Conservation (phyloP, 2,797 vertebrate genomes). For the Sylvia borin region DNA sequence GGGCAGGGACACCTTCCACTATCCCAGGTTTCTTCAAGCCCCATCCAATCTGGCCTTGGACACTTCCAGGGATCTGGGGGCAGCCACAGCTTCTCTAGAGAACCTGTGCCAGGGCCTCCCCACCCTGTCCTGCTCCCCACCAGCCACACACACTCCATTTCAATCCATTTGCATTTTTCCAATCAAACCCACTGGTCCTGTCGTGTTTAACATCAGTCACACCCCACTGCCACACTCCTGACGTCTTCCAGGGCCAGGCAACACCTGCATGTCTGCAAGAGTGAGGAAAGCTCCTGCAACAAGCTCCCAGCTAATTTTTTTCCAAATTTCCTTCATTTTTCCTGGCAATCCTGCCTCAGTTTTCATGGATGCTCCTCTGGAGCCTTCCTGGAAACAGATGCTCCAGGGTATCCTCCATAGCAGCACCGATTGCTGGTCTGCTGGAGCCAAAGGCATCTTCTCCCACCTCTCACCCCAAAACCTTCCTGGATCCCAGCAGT, state of each 20-base stretch:
- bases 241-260: neutral
- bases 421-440: neutral
- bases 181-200: neutral
- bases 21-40: neutral
- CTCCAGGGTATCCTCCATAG: neutral
- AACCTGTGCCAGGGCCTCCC: neutral
- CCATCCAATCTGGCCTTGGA: fast-evolving
- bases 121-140: neutral
- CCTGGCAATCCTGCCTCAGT: neutral
- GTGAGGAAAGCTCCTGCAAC: neutral
- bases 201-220: neutral
- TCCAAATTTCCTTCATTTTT: neutral
- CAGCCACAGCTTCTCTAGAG: neutral
- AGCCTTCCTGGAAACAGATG: neutral
- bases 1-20: neutral
- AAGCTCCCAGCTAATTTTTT: neutral
- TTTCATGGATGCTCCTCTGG: neutral
- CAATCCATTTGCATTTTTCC: neutral
- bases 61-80: neutral
- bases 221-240: neutral
- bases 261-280: neutral
- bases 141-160: neutral
- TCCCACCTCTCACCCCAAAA: neutral
- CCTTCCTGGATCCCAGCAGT: neutral
- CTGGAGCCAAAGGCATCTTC: neutral